phyloP scores from a whole-genome alignment of 2,888 invertebrate species.

The Siphlonurus alternatus region DNA sequence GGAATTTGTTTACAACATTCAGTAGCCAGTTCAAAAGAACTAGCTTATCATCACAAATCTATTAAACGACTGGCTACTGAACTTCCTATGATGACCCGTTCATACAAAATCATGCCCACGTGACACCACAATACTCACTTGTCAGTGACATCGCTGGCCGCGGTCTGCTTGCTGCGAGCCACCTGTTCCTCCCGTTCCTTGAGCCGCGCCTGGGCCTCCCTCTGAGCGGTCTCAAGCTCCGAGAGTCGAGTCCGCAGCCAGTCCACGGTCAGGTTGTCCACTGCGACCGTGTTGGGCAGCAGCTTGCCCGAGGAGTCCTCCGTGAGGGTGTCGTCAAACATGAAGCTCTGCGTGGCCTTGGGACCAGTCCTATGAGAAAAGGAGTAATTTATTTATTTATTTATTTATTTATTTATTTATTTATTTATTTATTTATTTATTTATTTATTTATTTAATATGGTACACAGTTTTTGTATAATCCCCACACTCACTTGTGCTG shows the following conservation, averaged over 20 bases:
- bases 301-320: slow-evolving; percentile 79
- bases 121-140: too few species aligned
- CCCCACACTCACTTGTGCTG: slow-evolving; percentile 66
- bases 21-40: too few species aligned
- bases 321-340: slow-evolving; percentile 73
- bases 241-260: slow-evolving; percentile 64
- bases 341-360: slow-evolving; percentile 57
- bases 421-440: slow-evolving; percentile 7
- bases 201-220: slow-evolving; percentile 57
- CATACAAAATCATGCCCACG: too few species aligned
- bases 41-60: too few species aligned
- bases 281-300: slow-evolving; percentile 71
- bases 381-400: slow-evolving; percentile 8
- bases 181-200: slow-evolving; percentile 5
- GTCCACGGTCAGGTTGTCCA: slow-evolving; percentile 84
- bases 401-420: background rate
- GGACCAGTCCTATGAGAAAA: slow-evolving; percentile 51
- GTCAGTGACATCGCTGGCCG: background rate
- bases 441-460: background rate
- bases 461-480: background rate
- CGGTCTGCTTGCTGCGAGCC: background rate
- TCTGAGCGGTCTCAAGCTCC: slow-evolving; percentile 63
- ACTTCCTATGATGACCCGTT: too few species aligned
- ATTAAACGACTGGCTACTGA: too few species aligned
- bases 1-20: too few species aligned